Conservation (phyloP, 1,140 invertebrate genomes). For the Brachionus sp. region DNA sequence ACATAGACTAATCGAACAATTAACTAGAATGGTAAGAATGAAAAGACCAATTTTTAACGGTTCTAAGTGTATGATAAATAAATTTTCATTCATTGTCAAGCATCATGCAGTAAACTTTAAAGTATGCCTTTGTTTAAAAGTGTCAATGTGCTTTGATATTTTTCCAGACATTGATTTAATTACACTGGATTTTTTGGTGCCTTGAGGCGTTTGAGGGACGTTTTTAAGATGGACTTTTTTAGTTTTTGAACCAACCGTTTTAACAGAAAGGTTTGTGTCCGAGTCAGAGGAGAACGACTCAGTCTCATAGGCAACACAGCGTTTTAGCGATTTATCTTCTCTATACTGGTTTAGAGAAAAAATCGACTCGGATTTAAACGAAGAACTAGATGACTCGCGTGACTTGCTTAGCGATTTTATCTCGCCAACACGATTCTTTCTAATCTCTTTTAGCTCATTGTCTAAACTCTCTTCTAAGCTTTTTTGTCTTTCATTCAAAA, state of each 20-base stretch:
- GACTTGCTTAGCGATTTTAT: neutral
- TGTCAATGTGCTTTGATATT: neutral
- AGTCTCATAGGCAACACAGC: neutral
- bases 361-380: neutral
- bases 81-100: neutral
- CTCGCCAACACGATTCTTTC: neutral
- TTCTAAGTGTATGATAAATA: neutral
- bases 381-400: neutral
- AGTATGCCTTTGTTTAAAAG: neutral
- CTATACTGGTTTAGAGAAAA: slow-evolving; percentile 14
- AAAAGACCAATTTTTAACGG: neutral
- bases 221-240: neutral
- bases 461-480: neutral
- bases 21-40: neutral
- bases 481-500: neutral
- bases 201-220: neutral
- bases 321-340: slow-evolving; percentile 5
- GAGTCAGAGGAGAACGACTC: neutral
- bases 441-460: neutral
- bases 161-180: neutral
- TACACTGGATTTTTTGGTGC: neutral
- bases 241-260: neutral
- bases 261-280: neutral
- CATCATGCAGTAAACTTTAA: neutral
- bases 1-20: neutral